Evolutionary conservation across 2,888 invertebrate genomes (phyloP), one percentile per base, ranked within the genome.

Genomic region (Stomorhina lunata): DNA sequence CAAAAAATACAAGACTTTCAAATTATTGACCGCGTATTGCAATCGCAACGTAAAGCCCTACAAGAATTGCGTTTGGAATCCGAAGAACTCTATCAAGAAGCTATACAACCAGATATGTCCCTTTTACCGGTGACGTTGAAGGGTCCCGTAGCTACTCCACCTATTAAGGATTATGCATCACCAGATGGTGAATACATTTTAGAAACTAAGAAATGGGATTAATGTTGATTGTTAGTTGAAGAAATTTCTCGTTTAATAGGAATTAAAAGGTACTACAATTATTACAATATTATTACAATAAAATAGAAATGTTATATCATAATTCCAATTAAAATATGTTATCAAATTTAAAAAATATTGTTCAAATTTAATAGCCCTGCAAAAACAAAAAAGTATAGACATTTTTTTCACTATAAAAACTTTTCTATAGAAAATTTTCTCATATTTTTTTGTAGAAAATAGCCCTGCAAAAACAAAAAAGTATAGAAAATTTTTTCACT

Each of bases 131-230:
- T 94, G 85, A 92, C 92, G 20, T 88, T 93, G 1, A 92, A 92
- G 76, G 98, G 98, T 0, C 96, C 98, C 0, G 93, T 95, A 0
- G 92, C 94, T 29, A 98, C 98, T 0, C 97, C 98, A 2, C 94
- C 97, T 0, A 95, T 97, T 77, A 93, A 94, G 87, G 93, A 94
- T 83, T 99, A 97, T 89, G 93, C 93, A 0, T 93, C 94, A 55
- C 96, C 97, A 0, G 98, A 99, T 91, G 99, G 99, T 43, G 97
- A 98, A 87, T 98, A 97, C 88, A 90, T 94, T 22, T 95, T 98
- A 89, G 92, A 95, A 32, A 94, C 96, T 0, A 95, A 94, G 90
- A 95, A 95, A 88, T 97, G 96, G 95, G 93, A 94, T 81, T 93
- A 93, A 45, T 69, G 12, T n/a, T 27, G 45, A 15, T 25, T 15